A percentile compares a stretch with the other conserved stretches of the same genome.
phyloP scores from a whole-genome alignment of 2,113 vertebrate genomes.

The Phaetusa simplex region DNA sequence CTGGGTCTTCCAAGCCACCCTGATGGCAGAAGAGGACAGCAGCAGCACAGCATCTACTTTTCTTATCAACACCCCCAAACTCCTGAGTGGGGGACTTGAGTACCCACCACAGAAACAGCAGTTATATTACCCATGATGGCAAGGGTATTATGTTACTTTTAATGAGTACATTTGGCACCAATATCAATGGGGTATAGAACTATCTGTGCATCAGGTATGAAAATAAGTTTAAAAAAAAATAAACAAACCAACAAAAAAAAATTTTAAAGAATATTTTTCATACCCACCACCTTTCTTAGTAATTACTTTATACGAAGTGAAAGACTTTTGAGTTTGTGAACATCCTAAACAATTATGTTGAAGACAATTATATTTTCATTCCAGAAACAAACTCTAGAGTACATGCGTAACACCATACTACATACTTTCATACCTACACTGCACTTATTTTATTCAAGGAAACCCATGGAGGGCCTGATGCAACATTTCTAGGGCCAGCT shows the following conservation, averaged over 20 bases:
- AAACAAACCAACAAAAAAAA: neutral
- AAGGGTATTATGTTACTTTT: neutral
- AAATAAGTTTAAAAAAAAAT: neutral
- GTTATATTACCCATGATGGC: neutral
- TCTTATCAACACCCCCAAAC: neutral
- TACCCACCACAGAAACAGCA: neutral
- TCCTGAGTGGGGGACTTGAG: neutral
- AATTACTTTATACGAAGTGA: neutral
- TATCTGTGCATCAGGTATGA: neutral
- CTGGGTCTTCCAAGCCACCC: fast-evolving
- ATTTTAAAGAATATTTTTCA: neutral
- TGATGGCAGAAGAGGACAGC: neutral
- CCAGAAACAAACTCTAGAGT: neutral
- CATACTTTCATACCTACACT: neutral
- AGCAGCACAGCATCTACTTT: fast-evolving
- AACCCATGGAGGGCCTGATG: neutral
- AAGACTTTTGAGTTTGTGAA: neutral
- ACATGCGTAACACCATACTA: fast-evolving
- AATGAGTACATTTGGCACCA: neutral
- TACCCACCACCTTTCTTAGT: neutral
- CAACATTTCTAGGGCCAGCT: neutral
- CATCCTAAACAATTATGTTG: neutral
- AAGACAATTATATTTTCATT: neutral
- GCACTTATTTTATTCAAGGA: neutral
- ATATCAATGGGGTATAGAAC: neutral